Evolutionary conservation across 1,140 invertebrate species (phyloP).

Genomic region (Euwallacea similis): DNA sequence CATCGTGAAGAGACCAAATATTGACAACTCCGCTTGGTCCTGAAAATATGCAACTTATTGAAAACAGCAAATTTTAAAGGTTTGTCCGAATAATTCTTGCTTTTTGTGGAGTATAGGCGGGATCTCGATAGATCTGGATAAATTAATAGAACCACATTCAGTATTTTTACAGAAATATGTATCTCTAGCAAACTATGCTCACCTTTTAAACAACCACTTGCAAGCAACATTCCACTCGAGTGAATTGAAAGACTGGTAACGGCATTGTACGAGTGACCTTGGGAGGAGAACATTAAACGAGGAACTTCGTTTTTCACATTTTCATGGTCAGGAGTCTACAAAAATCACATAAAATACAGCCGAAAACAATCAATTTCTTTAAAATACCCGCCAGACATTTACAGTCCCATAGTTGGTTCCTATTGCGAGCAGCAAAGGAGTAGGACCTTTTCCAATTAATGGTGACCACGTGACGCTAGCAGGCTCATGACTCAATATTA

Average conservation of each 20-base stretch:
- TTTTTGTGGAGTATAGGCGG: too few relatives aligned
- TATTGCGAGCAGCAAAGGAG: conserved; percentile 54
- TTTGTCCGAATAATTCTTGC: neutral
- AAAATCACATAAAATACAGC: neutral
- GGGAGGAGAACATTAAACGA: conserved; percentile 53
- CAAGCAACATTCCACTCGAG: conserved; percentile 59
- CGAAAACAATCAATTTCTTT: conserved; percentile 1
- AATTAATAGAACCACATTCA: too few relatives aligned
- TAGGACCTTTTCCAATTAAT: conserved; percentile 50
- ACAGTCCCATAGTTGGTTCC: conserved; percentile 59
- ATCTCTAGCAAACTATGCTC: neutral
- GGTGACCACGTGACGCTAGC: conserved; percentile 57
- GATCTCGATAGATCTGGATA: too few relatives aligned
- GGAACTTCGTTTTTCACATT: conserved; percentile 44
- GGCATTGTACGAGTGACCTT: conserved; percentile 60
- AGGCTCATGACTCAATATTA: conserved; percentile 55
- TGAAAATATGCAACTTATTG: conserved; percentile 1
- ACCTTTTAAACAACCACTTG: conserved; percentile 56
- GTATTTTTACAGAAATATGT: too few relatives aligned
- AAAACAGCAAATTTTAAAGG: neutral
- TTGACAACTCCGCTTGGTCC: conserved; percentile 62
- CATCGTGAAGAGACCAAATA: conserved; percentile 66
- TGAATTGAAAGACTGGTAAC: conserved; percentile 60
- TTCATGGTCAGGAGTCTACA: conserved; percentile 52
- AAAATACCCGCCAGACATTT: conserved; percentile 55